Evolutionary conservation across 2,113 vertebrate genomes (phyloP), one percentile per base, ranked within the genome.

Genomic region (Menura novaehollandiae): DNA sequence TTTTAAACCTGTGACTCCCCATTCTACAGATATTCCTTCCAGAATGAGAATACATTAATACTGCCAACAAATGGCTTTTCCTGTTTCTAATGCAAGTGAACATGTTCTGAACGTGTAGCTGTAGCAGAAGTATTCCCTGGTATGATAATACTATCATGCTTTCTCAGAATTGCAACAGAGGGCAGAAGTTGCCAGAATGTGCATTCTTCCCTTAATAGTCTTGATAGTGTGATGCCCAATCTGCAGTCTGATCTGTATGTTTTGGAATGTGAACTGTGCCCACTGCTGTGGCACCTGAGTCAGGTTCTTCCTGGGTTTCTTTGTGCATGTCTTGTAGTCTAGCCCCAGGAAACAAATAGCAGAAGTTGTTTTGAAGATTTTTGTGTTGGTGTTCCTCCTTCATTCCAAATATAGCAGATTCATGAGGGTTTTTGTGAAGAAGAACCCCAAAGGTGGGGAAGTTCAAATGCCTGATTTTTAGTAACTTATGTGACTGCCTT

Each of bases 361-460:
- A 89, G 62, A 60, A 72, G 32, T 46, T 91, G 55, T 93, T 94
- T 74, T 55, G 27, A 87, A 75, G 62, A 53, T 76, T 52, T 77
- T 71, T 67, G n/a, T 60, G 5, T 47, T 81, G 30, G 26, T 83
- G 33, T 56, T 95, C 10, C 1, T 82, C 46, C 59, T 81, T 77
- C 77, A 77, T 95, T 95, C 88, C 89, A 95, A 77, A 95, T 81
- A 77, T 24, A 87, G 69, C 39, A 93, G 74, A 91, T 69, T 76
- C 56, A 51, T 1, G 1, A 85, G 26, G 13, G 41, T 73, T 86
- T 93, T 80, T 51, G 55, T 49, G 59, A 76, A 67, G 69, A 73
- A 66, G 69, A 91, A 63, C n/a, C 58, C 24, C 67, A 86, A 71
- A 91, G 80, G 94, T 86, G 56, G 60, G 10, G 28, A 86, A 86